Evolutionary conservation across 2,797 vertebrate genomes (phyloP).

Genomic region (Tinamus major): DNA sequence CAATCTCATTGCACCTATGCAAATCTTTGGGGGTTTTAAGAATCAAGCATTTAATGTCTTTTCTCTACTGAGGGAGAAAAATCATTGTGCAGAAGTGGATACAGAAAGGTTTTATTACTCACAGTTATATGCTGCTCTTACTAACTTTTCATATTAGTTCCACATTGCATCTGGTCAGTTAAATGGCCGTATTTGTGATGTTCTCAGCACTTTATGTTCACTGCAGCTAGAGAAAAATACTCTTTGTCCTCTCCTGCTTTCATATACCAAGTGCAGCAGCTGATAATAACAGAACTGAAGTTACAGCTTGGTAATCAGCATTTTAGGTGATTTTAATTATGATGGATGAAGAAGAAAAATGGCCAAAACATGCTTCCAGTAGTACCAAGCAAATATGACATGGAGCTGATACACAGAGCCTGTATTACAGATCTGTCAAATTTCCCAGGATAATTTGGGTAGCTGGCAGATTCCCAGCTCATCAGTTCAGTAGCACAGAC

Average conservation of each 20-base stretch:
- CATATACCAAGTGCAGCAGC: neutral
- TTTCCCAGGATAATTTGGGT: conserved; percentile 75
- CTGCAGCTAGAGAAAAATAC: neutral
- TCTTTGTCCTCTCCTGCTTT: conserved; percentile 29
- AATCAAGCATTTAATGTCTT: conserved; percentile 56
- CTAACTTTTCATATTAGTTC: neutral
- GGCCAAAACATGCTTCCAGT: conserved; percentile 62
- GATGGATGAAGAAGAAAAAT: conserved; percentile 65
- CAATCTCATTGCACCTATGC: conserved; percentile 67
- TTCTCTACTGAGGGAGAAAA: conserved; percentile 43
- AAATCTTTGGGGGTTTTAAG: conserved; percentile 64
- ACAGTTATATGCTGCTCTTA: neutral
- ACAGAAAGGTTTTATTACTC: conserved; percentile 54
- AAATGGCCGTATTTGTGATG: neutral
- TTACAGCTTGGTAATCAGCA: conserved; percentile 55
- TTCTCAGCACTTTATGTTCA: conserved; percentile 16
- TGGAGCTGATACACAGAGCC: conserved; percentile 63
- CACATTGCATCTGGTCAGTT: conserved; percentile 40
- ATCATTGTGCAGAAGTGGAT: conserved; percentile 17
- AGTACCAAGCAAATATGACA: conserved; percentile 70
- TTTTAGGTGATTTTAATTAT: conserved; percentile 68
- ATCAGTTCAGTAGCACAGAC: conserved; percentile 56
- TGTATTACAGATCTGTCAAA: conserved; percentile 76
- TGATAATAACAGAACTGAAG: conserved; percentile 48
- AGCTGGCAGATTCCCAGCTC: conserved; percentile 73